Evolutionary conservation across 2,888 invertebrate genomes (phyloP).

Genomic region (Drosophila mercatorum): DNA sequence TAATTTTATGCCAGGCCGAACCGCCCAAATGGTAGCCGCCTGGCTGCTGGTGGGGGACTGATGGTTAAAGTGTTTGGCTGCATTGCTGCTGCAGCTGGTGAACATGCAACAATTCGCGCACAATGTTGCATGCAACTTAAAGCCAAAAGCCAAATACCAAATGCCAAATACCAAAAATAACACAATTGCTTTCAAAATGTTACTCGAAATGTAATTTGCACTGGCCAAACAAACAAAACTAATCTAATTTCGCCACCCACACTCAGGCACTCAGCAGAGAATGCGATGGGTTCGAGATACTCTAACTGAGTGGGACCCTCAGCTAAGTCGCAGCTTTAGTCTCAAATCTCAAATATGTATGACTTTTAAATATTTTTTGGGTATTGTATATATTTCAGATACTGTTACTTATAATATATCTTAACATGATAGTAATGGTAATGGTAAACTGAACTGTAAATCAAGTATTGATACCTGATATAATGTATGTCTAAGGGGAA

Average conservation of each 20-base stretch:
- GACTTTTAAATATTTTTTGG: too few species aligned
- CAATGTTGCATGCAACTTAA: constrained; percentile 21
- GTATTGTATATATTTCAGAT: too few species aligned
- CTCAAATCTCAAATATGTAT: too few species aligned
- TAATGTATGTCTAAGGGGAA: too few species aligned
- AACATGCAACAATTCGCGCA: constrained; percentile 30
- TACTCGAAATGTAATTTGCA: constrained; percentile 42
- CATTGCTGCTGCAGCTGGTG: constrained; percentile 21
- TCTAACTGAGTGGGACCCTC: background rate
- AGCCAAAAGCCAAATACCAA: constrained; percentile 26
- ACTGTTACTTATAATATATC: too few species aligned
- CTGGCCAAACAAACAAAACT: constrained; percentile 39
- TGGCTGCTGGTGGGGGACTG: background rate
- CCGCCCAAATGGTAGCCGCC: constrained; percentile 19
- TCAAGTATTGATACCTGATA: too few species aligned
- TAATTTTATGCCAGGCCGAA: constrained; percentile 44
- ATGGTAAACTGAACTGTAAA: too few species aligned
- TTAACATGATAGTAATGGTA: too few species aligned
- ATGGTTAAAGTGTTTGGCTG: constrained; percentile 31
- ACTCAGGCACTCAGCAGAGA: constrained; percentile 1
- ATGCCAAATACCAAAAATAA: constrained; percentile 16
- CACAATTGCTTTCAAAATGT: constrained; percentile 33
- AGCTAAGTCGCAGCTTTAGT: background rate
- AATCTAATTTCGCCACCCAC: constrained; percentile 37
- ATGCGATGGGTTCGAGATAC: constrained; percentile 17